Conservation (phyloP, 2,113 vertebrate genomes). For the Mormyrus iriodes region DNA sequence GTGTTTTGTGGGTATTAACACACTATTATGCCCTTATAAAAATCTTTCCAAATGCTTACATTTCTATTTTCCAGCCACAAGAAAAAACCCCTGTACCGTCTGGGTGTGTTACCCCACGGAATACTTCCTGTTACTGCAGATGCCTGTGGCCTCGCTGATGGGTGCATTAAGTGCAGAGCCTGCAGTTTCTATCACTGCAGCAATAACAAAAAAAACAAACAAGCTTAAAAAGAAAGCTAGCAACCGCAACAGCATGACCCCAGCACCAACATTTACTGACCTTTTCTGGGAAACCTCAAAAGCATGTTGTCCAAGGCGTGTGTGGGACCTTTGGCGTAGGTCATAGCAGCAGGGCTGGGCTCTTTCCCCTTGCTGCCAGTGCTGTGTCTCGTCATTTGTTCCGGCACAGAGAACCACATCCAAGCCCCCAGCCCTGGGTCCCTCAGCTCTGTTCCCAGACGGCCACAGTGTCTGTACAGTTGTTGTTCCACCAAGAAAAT, state of each 20-base stretch:
- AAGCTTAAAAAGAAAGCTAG: conserved; percentile 3
- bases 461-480: neutral
- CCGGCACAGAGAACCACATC: neutral
- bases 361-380: neutral
- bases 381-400: neutral
- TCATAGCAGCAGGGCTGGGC: neutral
- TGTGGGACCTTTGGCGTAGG: neutral
- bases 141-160: neutral
- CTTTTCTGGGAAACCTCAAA: neutral
- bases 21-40: neutral
- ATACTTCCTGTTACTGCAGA: conserved; percentile 16
- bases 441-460: neutral
- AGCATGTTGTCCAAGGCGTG: neutral
- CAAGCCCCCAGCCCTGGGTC: neutral
- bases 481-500: neutral
- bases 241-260: neutral
- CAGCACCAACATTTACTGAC: neutral
- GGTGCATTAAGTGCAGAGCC: conserved; percentile 17
- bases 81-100: neutral
- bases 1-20: neutral
- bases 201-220: conserved; percentile 1
- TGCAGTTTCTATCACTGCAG: conserved; percentile 20
- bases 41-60: neutral
- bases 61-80: conserved; percentile 12
- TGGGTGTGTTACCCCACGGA: neutral